Evolutionary conservation across 2,113 vertebrate species (phyloP).

Genomic region (Clupea harengus): DNA sequence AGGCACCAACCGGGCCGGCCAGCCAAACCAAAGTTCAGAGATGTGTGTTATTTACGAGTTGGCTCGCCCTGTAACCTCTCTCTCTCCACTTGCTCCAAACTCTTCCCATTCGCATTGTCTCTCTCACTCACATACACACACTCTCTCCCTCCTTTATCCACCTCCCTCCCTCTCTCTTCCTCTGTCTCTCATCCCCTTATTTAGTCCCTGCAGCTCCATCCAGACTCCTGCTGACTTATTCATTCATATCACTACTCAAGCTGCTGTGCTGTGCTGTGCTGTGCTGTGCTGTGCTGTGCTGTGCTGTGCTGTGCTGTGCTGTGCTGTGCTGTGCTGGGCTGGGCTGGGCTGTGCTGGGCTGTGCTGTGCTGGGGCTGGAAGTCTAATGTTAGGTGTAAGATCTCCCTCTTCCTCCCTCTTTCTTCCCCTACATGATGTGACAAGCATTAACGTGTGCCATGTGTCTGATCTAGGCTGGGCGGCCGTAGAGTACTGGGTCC

Average conservation of each 20-base stretch:
- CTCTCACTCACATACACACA: neutral
- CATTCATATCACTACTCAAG: neutral
- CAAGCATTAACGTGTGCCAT: neutral
- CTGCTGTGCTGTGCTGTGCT: neutral
- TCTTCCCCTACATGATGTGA: neutral
- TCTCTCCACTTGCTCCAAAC: neutral
- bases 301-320: neutral
- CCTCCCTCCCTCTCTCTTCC: neutral
- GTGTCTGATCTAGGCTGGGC: neutral
- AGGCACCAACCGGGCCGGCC: neutral
- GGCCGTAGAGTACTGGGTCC: neutral
- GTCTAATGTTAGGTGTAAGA: too few species aligned
- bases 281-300: neutral
- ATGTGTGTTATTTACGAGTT: neutral
- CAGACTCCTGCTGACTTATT: neutral
- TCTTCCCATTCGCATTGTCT: neutral
- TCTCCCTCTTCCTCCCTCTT: too few species aligned
- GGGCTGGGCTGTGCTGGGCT: neutral
- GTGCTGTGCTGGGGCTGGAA: neutral
- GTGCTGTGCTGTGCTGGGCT: neutral
- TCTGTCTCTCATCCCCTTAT: neutral
- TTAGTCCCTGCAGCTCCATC: neutral
- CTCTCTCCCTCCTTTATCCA: constrained; percentile 7
- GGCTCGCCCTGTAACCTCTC: neutral
- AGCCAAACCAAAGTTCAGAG: neutral